phyloP scores from a whole-genome alignment of 2,888 invertebrate species.

The Trichopria drosophilae region DNA sequence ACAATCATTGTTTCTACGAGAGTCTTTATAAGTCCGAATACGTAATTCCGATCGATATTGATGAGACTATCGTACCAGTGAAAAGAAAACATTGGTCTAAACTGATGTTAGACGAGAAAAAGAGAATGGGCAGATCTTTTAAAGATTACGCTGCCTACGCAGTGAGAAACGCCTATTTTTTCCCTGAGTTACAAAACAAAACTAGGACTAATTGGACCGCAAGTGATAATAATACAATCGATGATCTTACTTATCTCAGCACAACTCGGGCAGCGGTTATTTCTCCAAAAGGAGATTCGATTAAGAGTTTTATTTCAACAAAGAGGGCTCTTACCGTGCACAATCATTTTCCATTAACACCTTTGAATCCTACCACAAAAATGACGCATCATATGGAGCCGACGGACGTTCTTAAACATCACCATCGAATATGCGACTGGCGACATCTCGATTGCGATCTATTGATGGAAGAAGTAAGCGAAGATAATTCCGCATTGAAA shows the following conservation, averaged over 20 bases:
- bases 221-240: background rate
- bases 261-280: conserved; percentile 63
- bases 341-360: conserved; percentile 73
- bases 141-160: conserved; percentile 65
- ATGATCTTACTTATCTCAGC: conserved; percentile 61
- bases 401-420: conserved; percentile 67
- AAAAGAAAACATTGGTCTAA: conserved; percentile 64
- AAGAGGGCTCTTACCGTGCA: conserved; percentile 70
- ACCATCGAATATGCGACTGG: conserved; percentile 63
- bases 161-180: conserved; percentile 72
- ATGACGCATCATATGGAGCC: conserved; percentile 65
- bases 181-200: conserved; percentile 58
- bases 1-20: conserved; percentile 78
- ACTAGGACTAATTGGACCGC: conserved; percentile 17
- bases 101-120: conserved; percentile 61
- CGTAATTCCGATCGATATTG: conserved; percentile 72
- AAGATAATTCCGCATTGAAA: conserved; percentile 46
- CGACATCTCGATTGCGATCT: conserved; percentile 49
- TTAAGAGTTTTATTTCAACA: conserved; percentile 73
- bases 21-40: conserved; percentile 68
- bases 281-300: conserved; percentile 68
- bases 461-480: conserved; percentile 45
- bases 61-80: conserved; percentile 74
- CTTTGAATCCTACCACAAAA: conserved; percentile 62
- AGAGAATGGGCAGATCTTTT: conserved; percentile 53